Evolutionary conservation across 2,888 invertebrate species (phyloP).

Genomic region (Ennomos fuscantarius): DNA sequence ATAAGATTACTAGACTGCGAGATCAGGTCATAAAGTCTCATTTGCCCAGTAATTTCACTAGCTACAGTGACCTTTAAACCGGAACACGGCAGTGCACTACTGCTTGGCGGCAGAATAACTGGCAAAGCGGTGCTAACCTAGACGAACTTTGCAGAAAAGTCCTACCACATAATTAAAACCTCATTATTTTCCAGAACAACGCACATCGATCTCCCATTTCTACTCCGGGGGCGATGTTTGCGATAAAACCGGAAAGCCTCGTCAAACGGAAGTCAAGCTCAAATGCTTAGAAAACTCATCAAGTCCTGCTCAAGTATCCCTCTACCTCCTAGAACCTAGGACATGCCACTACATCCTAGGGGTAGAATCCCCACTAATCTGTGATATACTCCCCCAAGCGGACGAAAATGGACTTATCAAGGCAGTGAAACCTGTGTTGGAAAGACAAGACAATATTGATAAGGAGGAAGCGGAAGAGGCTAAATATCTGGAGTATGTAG

Average conservation of each 20-base stretch:
- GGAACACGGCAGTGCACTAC: no score
- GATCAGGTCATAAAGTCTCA: no score
- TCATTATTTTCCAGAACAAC: slow-evolving; percentile 62
- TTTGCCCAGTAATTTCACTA: no score
- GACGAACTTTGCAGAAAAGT: no score
- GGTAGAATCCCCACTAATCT: slow-evolving; percentile 97
- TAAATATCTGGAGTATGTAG: slow-evolving; percentile 45
- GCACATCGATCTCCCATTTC: slow-evolving; percentile 93
- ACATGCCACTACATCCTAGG: slow-evolving; percentile 97
- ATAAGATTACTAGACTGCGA: no score
- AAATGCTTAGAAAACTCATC: slow-evolving; percentile 90
- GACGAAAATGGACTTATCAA: slow-evolving; percentile 91
- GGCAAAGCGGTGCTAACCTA: no score
- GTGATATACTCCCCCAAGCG: slow-evolving; percentile 92
- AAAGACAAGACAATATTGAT: slow-evolving; percentile 41
- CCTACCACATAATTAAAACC: no score
- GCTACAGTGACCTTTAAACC: no score
- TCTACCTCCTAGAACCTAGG: slow-evolving; percentile 95
- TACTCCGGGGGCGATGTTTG: slow-evolving; percentile 95
- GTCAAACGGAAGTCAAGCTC: slow-evolving; percentile 94
- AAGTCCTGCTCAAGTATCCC: slow-evolving; percentile 92
- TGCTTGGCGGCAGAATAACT: no score
- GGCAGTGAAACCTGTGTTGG: slow-evolving; percentile 44
- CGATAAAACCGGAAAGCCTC: slow-evolving; percentile 91
- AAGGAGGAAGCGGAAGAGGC: slow-evolving; percentile 48